Percentiles rank a stretch among this genome's conserved stretches.
These are phyloP conservation scores for Toxostoma redivivum DNA, from an alignment of 2,113 vertebrate species.

Conservation along the genomic window DNA sequence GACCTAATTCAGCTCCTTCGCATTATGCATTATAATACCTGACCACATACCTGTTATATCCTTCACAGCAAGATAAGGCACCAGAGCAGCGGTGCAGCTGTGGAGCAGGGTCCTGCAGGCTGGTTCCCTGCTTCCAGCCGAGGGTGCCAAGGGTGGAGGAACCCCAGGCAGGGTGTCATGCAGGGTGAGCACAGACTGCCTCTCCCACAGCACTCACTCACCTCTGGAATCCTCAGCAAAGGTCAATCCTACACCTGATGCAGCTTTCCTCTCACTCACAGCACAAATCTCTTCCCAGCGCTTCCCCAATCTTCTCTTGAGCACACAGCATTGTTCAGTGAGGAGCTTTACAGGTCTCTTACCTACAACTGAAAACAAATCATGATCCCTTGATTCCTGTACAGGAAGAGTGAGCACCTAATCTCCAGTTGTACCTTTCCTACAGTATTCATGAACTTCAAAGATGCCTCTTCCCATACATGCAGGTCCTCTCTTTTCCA, in stretches of 20 bases:
- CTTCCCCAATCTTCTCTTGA: not conserved
- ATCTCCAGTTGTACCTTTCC: not conserved
- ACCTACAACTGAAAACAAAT: not conserved
- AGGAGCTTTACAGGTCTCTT: not conserved
- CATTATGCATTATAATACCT: conserved; percentile 25
- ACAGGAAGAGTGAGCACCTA: not conserved
- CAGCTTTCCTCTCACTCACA: not conserved
- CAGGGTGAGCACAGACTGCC: not conserved
- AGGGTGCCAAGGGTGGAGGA: fast-evolving
- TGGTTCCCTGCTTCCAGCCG: not conserved
- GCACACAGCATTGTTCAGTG: not conserved
- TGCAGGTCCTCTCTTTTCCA: not conserved
- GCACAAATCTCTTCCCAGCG: not conserved
- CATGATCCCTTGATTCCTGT: not conserved
- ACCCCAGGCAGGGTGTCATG: fast-evolving
- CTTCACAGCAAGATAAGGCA: not conserved
- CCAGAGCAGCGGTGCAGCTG: not conserved
- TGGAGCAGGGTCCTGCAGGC: not conserved
- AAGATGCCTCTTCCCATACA: not conserved
- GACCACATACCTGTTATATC: not conserved
- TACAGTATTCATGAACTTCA: not conserved
- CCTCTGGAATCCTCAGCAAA: not conserved
- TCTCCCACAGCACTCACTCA: not conserved
- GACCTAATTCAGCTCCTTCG: not conserved
- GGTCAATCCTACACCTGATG: not conserved